Evolutionary conservation across 2,113 vertebrate species (phyloP).

Genomic region (Gallinago jamesoni): DNA sequence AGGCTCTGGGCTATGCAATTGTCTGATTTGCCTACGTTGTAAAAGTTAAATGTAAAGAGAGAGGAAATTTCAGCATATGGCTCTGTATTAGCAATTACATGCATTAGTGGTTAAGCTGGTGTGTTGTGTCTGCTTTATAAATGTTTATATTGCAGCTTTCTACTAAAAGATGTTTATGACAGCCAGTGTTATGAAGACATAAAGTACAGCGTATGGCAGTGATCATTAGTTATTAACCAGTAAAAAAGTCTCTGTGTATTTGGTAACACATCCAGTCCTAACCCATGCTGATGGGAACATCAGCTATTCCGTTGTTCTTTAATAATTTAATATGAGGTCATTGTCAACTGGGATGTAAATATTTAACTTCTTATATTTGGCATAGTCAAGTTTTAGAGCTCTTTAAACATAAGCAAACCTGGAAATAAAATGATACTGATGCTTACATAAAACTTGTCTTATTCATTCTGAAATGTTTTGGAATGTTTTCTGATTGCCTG

Average conservation of each 20-base stretch:
- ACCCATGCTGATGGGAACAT: background rate
- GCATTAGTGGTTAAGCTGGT: background rate
- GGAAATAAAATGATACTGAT: background rate
- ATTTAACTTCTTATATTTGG: background rate
- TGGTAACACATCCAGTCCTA: background rate
- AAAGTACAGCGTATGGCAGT: background rate
- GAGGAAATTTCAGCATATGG: constrained; percentile 1
- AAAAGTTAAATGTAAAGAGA: constrained; percentile 1
- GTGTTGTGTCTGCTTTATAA: constrained; percentile 4
- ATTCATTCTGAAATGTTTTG: background rate
- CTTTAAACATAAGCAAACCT: background rate
- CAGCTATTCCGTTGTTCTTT: background rate
- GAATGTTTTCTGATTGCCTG: background rate
- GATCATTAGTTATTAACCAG: background rate
- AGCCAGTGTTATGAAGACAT: background rate
- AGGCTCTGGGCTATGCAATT: background rate
- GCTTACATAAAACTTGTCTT: background rate
- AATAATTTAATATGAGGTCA: background rate
- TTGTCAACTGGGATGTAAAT: background rate
- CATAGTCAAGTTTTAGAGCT: background rate
- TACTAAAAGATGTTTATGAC: background rate
- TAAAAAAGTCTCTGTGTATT: background rate
- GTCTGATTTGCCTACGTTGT: background rate
- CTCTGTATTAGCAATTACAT: background rate
- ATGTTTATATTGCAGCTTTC: background rate